Conservation (phyloP, 2,113 vertebrate species). For the Gnathonemus longibarbis region DNA sequence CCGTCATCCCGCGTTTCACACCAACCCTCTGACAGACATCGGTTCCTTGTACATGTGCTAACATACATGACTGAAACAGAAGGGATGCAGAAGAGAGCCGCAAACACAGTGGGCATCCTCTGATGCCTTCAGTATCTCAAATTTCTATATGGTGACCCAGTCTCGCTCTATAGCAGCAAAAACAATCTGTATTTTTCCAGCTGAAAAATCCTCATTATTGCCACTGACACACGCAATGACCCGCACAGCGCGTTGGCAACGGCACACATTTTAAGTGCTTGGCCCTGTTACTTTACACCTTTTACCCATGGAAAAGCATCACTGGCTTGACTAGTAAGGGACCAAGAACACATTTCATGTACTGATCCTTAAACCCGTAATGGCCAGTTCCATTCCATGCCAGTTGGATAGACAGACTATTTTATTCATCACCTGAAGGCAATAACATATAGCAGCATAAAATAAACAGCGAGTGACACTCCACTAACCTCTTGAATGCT, state of each 20-base stretch:
- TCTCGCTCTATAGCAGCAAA: background rate
- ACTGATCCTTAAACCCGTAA: background rate
- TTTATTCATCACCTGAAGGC: background rate
- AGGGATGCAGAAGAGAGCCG: background rate
- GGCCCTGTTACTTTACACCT: background rate
- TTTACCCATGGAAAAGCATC: background rate
- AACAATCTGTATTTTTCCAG: conserved; percentile 8
- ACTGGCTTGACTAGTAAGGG: background rate
- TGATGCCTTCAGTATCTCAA: background rate
- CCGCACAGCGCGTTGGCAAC: background rate
- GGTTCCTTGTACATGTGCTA: background rate
- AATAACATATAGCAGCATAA: background rate
- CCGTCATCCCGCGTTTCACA: background rate
- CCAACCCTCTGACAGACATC: background rate
- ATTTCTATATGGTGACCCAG: background rate
- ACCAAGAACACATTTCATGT: background rate
- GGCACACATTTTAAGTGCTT: background rate
- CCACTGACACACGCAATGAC: background rate
- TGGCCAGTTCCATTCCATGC: background rate
- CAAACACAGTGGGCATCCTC: background rate
- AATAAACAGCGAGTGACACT: background rate
- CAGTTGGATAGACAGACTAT: background rate
- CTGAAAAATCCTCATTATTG: background rate
- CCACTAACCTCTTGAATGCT: background rate
- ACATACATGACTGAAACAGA: background rate